Base-by-base conservation (phyloP, 2,888 invertebrate species). In the Notodonta ziczac region DNA sequence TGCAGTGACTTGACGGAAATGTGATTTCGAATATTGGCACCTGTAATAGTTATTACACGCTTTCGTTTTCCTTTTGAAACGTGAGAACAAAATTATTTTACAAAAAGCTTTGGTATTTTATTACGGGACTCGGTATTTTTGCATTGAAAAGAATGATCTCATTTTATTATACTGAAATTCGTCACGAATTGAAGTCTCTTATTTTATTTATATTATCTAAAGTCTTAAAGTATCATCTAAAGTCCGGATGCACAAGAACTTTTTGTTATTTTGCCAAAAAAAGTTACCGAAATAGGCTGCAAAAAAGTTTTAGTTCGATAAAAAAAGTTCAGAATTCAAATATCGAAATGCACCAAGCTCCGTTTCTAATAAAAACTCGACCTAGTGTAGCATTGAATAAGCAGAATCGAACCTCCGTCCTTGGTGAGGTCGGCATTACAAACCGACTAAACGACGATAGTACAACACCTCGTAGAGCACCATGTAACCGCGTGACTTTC, bases 381-480 rank as follows among this genome's bases (percentile, higher is more conserved):
- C 87, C 89, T 84, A 87, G 87, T 84, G 82, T 80, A 78, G 65
- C 78, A 83, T 87, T 83, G 82, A 84, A 84, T 91, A 89, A 89
- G 87, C 85, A 90, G 91, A 92, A 91, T 80, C 80, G 83, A 82
- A 84, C 81, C 69, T 56, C 89, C 90, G 92, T 90, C 93, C 93
- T 93, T 93, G 92, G 79, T 76, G 86, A 90, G 93, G 92, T 89
- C 91, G 89, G 69, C 69, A 72, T 72, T 76, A 72, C 72, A 74
- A 84, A 73, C 78, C 78, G 67, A 64, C 80, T 58, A 66, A 69
- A 64, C 79, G 61, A 59, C 59, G 61, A 67, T 61, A 69, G 58
- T 65, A 57, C 35, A 46, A 42, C 52, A 44, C 56, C 46, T 12
- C 0, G 42, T 63, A 50, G 56, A 58, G 40, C 54, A 35, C 59